phyloP scores from a whole-genome alignment of 2,113 vertebrate species.

The Actenoides hombroni region DNA sequence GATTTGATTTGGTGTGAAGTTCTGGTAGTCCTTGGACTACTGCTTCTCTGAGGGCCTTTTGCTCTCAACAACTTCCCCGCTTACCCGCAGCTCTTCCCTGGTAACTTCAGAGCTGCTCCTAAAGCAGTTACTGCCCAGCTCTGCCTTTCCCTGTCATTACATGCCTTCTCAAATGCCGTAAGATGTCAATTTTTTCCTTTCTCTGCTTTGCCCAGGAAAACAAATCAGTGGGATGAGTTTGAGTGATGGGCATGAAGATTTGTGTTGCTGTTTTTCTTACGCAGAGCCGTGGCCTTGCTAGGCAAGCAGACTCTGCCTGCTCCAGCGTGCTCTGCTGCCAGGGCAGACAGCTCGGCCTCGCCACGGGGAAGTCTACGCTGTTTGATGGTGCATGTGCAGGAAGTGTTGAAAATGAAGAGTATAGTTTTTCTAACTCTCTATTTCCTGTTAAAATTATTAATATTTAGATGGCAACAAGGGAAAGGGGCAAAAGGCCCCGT shows the following conservation, averaged over 20 bases:
- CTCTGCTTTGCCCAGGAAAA: not conserved
- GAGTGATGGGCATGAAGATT: not conserved
- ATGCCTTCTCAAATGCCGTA: not conserved
- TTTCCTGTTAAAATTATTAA: slow-evolving; percentile 32
- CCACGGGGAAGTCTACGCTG: not conserved
- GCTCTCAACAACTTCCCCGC: not conserved
- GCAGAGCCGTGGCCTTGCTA: not conserved
- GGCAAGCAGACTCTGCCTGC: not conserved
- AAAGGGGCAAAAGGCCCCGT: not conserved
- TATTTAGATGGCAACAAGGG: slow-evolving; percentile 6
- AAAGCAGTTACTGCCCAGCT: not conserved
- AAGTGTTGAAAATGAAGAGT: not conserved
- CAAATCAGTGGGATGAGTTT: not conserved
- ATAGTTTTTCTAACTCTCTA: not conserved
- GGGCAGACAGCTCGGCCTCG: not conserved
- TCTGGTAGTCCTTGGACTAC: not conserved
- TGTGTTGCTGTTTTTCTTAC: not conserved
- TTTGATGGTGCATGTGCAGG: rapidly evolving
- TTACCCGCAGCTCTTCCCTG: not conserved
- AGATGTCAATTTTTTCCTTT: not conserved
- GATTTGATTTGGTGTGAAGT: not conserved
- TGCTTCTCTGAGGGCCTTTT: not conserved
- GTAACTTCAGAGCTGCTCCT: not conserved
- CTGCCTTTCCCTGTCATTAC: not conserved
- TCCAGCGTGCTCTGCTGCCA: not conserved